Conservation (phyloP, 2,113 vertebrate genomes). For the Centropus bengalensis region DNA sequence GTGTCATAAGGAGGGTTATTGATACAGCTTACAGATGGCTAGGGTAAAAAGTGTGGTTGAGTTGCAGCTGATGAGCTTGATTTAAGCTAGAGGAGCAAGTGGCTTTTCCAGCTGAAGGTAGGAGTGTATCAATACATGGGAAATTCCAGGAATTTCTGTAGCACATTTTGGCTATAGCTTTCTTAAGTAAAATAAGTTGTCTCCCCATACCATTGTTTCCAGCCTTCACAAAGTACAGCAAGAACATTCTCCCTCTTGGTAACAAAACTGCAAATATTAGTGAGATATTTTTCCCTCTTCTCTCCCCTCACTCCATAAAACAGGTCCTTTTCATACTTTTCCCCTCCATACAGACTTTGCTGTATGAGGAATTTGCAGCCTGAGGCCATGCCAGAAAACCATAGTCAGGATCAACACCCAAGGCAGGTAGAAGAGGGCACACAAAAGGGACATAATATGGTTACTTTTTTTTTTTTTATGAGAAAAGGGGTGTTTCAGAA, state of each 20-base stretch:
- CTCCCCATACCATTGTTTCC: neutral
- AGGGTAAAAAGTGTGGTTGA: neutral
- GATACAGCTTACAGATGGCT: neutral
- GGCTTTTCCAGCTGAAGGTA: neutral
- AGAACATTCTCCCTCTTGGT: neutral
- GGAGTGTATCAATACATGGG: neutral
- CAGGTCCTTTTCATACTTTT: neutral
- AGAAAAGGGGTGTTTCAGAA: neutral
- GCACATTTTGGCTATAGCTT: neutral
- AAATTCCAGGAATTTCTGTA: neutral
- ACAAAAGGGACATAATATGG: neutral
- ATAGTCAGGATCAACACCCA: neutral
- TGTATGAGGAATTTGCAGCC: neutral
- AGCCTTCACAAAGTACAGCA: neutral
- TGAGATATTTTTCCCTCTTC: neutral
- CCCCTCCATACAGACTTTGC: neutral
- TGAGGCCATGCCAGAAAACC: neutral
- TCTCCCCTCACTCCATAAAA: neutral
- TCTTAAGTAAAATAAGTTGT: neutral
- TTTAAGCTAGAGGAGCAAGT: neutral
- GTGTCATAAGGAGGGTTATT: neutral
- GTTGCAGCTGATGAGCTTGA: neutral
- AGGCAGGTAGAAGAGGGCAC: neutral
- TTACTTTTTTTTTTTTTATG: neutral
- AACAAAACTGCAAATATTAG: neutral